These are phyloP conservation scores for Crypturellus undulatus DNA, from an alignment of 2,113 vertebrate species.

Conservation along the genomic window DNA sequence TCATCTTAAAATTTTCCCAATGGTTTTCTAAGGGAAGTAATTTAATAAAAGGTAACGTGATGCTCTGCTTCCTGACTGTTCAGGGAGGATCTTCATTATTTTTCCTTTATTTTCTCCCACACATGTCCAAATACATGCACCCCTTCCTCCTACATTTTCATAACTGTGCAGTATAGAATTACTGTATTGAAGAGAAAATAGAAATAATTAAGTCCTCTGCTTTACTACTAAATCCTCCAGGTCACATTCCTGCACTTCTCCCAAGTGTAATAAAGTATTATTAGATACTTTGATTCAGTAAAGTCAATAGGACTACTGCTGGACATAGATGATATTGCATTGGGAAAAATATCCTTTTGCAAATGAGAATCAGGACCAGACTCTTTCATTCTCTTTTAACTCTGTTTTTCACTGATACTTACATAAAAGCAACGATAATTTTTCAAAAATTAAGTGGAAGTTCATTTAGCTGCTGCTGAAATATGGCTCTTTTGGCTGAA, in stretches of 20 bases:
- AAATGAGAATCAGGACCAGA: background rate
- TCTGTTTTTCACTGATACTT: background rate
- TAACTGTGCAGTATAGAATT: conserved; percentile 11
- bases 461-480: conserved; percentile 12
- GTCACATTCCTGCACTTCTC: background rate
- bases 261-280: background rate
- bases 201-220: conserved; percentile 30
- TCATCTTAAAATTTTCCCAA: background rate
- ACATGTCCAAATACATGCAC: background rate
- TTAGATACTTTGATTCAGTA: background rate
- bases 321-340: background rate
- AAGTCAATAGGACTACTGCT: conserved; percentile 18
- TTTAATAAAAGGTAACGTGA: background rate
- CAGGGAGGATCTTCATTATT: background rate
- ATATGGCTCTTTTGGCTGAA: background rate
- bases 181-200: conserved; percentile 32
- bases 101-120: conserved; percentile 27
- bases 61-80: background rate
- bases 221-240: background rate
- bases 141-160: background rate
- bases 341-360: background rate
- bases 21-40: background rate
- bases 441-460: background rate
- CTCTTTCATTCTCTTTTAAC: background rate
- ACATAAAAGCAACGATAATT: background rate